A percentile compares a stretch with the other conserved stretches of the same genome.
These are phyloP conservation scores for Gavialis gangeticus DNA, from an alignment of 2,113 vertebrate species.

Conservation along the genomic window DNA sequence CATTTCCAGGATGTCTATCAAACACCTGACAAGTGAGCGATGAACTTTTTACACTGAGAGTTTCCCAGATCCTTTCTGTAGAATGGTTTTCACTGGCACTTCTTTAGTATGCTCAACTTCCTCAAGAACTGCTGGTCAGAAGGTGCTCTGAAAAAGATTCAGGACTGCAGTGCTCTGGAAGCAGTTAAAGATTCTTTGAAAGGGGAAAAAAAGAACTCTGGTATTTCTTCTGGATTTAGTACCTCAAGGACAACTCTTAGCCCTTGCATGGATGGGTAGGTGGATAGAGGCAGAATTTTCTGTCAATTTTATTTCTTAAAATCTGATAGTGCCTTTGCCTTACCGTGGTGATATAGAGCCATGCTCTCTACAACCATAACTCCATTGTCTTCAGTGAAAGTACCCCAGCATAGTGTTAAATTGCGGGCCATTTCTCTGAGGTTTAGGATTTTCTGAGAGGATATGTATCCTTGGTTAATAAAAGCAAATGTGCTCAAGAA, in stretches of 20 bases:
- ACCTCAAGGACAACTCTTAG: background rate
- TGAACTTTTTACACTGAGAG: background rate
- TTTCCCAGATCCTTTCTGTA: background rate
- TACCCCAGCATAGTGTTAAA: background rate
- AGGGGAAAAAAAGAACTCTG: background rate
- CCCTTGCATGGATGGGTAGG: background rate
- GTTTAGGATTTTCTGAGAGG: background rate
- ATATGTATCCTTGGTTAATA: background rate
- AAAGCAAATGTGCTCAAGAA: background rate
- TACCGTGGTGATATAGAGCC: background rate
- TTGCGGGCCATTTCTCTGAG: background rate
- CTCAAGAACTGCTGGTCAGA: background rate
- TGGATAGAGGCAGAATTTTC: background rate
- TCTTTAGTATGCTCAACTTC: background rate
- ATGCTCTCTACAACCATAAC: background rate
- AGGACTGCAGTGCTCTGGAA: background rate
- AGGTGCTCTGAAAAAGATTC: background rate
- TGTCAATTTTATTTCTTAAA: slow-evolving; percentile 34
- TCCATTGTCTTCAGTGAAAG: background rate
- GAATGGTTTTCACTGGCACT: background rate
- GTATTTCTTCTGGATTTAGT: background rate
- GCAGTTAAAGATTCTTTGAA: background rate
- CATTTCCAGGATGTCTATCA: background rate
- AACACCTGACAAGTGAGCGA: background rate
- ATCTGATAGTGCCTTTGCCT: background rate